phyloP scores from a whole-genome alignment of 2,797 vertebrate species.

The Lindbergichthys nudifrons region DNA sequence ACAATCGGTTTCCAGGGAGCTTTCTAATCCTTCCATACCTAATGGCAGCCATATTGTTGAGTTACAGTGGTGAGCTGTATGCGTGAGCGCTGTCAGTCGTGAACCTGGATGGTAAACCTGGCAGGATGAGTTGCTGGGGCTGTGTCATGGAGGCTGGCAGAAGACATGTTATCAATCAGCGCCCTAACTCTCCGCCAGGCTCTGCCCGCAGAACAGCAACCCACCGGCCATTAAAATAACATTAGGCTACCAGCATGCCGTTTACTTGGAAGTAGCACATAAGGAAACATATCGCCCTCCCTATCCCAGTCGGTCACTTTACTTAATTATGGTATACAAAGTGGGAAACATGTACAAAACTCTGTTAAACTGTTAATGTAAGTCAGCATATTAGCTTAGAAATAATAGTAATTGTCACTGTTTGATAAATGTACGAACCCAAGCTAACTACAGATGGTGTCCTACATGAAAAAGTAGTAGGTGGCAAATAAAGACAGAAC shows the following conservation, averaged over 20 bases:
- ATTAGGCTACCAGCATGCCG: conserved; percentile 75
- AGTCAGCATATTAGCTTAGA: neutral
- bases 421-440: neutral
- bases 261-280: conserved; percentile 49
- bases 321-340: conserved; percentile 15
- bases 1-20: conserved; percentile 34
- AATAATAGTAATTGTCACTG: neutral
- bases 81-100: conserved; percentile 45
- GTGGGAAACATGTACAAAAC: neutral
- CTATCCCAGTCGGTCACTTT: neutral
- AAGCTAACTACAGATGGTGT: neutral
- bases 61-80: conserved; percentile 54
- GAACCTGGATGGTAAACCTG: conserved; percentile 48
- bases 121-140: conserved; percentile 68
- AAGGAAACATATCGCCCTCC: conserved; percentile 22
- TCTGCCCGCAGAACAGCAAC: conserved; percentile 53
- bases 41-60: conserved; percentile 46
- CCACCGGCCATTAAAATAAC: conserved; percentile 78
- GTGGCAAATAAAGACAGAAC: too few species aligned
- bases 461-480: neutral
- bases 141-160: conserved; percentile 68
- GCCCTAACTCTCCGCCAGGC: conserved; percentile 33
- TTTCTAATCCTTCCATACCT: conserved; percentile 26
- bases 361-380: neutral
- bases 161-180: conserved; percentile 76